These are phyloP conservation scores for Drosophila repletoides DNA, from an alignment of 1,140 invertebrate genomes.

Conservation along the genomic window DNA sequence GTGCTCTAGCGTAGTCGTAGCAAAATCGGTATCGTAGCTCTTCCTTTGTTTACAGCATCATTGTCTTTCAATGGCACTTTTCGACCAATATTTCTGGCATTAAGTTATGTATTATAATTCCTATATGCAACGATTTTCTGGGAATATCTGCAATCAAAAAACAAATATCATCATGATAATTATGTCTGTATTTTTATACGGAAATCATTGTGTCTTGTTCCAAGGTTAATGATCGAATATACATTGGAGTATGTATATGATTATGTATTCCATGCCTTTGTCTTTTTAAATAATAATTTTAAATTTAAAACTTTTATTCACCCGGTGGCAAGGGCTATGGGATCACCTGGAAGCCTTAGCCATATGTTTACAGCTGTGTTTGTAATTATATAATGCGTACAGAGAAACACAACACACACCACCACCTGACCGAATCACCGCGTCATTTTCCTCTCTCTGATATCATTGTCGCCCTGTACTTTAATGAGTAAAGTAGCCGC, in stretches of 20 bases:
- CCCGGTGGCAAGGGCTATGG: neutral
- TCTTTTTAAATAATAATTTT: conserved; percentile 2
- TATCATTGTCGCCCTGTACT: conserved; percentile 9
- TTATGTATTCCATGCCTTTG: conserved; percentile 14
- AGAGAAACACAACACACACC: conserved; percentile 11
- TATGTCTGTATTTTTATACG: conserved; percentile 14
- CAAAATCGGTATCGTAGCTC: conserved; percentile 2
- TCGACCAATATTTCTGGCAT: neutral
- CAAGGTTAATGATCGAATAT: conserved; percentile 48
- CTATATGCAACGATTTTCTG: conserved; percentile 11
- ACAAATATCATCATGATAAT: conserved; percentile 22
- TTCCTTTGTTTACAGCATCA: conserved; percentile 55
- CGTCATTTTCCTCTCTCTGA: conserved; percentile 27
- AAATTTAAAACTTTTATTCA: neutral
- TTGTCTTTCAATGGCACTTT: conserved; percentile 19
- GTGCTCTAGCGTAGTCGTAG: neutral
- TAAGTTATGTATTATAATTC: conserved; percentile 27
- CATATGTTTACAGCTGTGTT: conserved; percentile 41
- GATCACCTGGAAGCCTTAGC: conserved; percentile 16
- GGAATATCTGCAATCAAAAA: conserved; percentile 29
- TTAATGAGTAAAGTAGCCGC: conserved; percentile 4
- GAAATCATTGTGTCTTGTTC: conserved; percentile 40
- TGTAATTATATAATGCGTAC: conserved; percentile 66
- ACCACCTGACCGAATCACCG: conserved; percentile 53
- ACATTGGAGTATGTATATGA: neutral